Percentiles rank a stretch among this genome's conserved stretches.
Conservation (phyloP, 1,140 invertebrate genomes). For the Drosophila sp. region DNA sequence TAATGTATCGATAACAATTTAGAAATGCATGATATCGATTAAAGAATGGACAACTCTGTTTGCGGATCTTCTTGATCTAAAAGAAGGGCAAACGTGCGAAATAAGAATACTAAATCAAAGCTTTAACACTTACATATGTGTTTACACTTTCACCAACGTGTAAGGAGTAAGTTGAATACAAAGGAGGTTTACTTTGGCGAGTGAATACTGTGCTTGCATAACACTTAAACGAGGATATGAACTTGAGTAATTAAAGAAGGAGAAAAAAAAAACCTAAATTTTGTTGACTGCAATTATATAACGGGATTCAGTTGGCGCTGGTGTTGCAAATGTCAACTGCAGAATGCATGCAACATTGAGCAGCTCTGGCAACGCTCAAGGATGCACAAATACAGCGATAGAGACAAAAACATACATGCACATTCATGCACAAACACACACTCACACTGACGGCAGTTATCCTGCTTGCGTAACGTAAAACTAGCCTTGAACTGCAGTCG, state of each 20-base stretch:
- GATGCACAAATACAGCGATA: conserved; percentile 51
- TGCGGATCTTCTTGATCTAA: too few relatives aligned
- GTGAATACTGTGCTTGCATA: not conserved
- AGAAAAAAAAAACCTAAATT: conserved; percentile 2
- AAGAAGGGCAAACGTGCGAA: too few relatives aligned
- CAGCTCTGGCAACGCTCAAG: conserved; percentile 55
- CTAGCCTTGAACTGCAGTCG: conserved; percentile 79
- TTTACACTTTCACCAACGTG: too few relatives aligned
- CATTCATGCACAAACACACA: conserved; percentile 2
- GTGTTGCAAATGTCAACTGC: conserved; percentile 60
- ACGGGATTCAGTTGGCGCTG: conserved; percentile 27
- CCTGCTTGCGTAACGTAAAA: conserved; percentile 78
- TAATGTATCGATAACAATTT: too few relatives aligned
- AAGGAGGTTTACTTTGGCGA: not conserved
- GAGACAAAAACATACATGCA: conserved; percentile 6
- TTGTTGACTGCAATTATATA: conserved; percentile 18
- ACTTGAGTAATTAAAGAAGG: not conserved
- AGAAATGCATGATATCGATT: too few relatives aligned
- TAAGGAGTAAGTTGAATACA: too few relatives aligned
- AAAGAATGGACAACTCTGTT: too few relatives aligned
- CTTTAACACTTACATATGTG: too few relatives aligned
- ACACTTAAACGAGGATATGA: conserved; percentile 17
- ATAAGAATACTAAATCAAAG: too few relatives aligned
- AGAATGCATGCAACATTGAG: conserved; percentile 56
- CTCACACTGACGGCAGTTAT: conserved; percentile 8